Conservation (phyloP, 2,888 invertebrate species). For the Pinctada fucata region DNA sequence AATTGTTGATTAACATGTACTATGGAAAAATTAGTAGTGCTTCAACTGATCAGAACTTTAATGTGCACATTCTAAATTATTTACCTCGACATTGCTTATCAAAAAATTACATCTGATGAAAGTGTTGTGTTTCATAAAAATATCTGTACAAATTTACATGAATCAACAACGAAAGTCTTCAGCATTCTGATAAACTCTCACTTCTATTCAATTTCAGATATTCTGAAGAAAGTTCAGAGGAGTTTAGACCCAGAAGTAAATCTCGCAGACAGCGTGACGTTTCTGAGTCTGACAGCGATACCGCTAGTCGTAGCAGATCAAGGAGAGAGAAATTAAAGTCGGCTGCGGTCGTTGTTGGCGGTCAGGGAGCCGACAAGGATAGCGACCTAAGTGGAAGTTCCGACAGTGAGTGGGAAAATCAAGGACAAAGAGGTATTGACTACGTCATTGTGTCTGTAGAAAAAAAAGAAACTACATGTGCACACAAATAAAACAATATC, state of each 20-base stretch:
- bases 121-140: too few relatives aligned
- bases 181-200: too few relatives aligned
- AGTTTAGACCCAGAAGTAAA: constrained; percentile 61
- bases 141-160: too few relatives aligned
- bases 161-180: too few relatives aligned
- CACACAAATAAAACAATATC: neutral
- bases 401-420: constrained; percentile 39
- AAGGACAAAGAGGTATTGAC: neutral
- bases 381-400: constrained; percentile 44
- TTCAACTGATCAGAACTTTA: too few relatives aligned
- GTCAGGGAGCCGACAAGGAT: constrained; percentile 51
- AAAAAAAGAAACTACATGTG: neutral
- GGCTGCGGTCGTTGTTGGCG: constrained; percentile 50
- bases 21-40: too few relatives aligned
- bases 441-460: neutral
- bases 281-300: constrained; percentile 52
- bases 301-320: constrained; percentile 38
- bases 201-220: constrained; percentile 27
- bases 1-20: too few relatives aligned
- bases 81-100: too few relatives aligned
- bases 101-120: too few relatives aligned
- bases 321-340: constrained; percentile 54
- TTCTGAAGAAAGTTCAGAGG: constrained; percentile 61
- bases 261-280: constrained; percentile 44
- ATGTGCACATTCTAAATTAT: too few relatives aligned